Evolutionary conservation across 2,888 invertebrate genomes (phyloP).

Genomic region (Trissonchulus sp.): DNA sequence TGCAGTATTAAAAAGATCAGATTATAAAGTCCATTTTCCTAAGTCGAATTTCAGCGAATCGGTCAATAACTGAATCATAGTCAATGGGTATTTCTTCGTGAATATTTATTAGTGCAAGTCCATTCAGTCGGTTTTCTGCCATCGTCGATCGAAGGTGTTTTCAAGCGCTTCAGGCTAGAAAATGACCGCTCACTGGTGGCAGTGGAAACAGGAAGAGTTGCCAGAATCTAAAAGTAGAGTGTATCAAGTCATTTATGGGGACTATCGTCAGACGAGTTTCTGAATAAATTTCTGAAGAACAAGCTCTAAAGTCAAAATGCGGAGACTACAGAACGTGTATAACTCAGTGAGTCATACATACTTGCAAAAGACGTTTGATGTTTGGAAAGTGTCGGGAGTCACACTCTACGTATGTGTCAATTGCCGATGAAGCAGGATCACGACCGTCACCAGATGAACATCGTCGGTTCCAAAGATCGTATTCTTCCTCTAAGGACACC

Average conservation of each 20-base stretch:
- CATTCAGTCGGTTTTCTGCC: constrained; percentile 5
- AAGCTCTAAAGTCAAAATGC: too few species aligned
- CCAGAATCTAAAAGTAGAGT: constrained; percentile 3
- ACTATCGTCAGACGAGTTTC: too few species aligned
- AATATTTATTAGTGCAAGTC: not conserved
- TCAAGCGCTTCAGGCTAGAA: constrained; percentile 8
- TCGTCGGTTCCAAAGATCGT: not conserved
- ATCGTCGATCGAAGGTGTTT: not conserved
- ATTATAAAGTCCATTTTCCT: too few species aligned
- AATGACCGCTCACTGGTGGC: not conserved
- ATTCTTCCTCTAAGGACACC: constrained; percentile 11
- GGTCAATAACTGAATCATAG: not conserved
- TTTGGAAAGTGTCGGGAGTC: not conserved
- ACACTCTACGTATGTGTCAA: not conserved
- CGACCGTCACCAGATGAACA: not conserved
- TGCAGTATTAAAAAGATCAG: too few species aligned
- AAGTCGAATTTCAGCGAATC: not conserved
- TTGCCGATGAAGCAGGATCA: not conserved
- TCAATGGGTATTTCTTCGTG: not conserved
- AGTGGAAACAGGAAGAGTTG: not conserved
- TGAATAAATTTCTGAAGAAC: too few species aligned
- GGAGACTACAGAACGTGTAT: too few species aligned
- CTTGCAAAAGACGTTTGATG: not conserved
- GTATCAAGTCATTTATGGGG: not conserved
- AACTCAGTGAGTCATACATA: not conserved